Evolutionary conservation across 1,140 invertebrate genomes (phyloP).

Genomic region (Nomia melanderi): DNA sequence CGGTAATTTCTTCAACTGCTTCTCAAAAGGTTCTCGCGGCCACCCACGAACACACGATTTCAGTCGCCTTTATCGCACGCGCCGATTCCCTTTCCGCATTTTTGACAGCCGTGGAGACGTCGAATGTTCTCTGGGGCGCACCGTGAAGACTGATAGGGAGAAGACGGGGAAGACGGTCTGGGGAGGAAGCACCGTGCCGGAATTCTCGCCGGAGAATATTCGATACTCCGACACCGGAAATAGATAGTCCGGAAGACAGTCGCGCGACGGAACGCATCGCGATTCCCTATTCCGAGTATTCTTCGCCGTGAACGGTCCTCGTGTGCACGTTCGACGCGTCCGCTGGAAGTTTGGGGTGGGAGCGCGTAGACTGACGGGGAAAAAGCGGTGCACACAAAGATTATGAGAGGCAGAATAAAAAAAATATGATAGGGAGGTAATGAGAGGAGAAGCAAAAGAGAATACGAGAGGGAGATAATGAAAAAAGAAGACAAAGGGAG

Average conservation of each 20-base stretch:
- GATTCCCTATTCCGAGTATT: background rate
- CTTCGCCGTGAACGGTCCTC: background rate
- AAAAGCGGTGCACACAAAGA: background rate
- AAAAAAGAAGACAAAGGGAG: too few relatives aligned
- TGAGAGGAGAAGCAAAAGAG: too few relatives aligned
- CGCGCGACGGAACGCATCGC: constrained; percentile 9
- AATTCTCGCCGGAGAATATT: constrained; percentile 22
- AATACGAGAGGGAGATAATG: too few relatives aligned
- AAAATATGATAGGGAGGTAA: too few relatives aligned
- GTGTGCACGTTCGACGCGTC: background rate
- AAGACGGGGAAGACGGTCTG: background rate
- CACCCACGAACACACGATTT: constrained; percentile 9
- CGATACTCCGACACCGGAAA: background rate
- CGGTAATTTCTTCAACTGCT: constrained; percentile 28
- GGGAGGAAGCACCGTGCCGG: background rate
- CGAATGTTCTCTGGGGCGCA: background rate
- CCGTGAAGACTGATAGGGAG: too few relatives aligned
- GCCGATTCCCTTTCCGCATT: background rate
- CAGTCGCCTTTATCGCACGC: constrained; percentile 17
- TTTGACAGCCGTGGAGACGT: background rate
- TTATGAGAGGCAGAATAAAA: too few relatives aligned
- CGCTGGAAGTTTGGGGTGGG: too few relatives aligned
- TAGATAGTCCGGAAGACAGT: constrained; percentile 7
- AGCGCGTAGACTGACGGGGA: background rate
- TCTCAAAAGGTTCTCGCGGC: background rate